phyloP scores from a whole-genome alignment of 2,888 invertebrate species.

The Neoascia interrupta region DNA sequence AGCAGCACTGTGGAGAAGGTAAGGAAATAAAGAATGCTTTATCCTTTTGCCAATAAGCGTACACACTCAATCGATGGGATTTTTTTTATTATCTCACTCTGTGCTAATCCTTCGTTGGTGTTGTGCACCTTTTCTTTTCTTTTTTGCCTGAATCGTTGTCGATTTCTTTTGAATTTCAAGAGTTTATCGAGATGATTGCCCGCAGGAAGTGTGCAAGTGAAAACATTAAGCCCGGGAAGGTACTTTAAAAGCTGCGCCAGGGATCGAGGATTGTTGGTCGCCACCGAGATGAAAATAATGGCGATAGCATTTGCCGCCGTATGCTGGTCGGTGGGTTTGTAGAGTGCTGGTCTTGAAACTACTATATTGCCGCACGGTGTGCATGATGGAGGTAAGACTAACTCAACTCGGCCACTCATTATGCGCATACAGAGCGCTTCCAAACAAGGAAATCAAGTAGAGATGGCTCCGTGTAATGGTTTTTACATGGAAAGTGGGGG shows the following conservation, averaged over 20 bases:
- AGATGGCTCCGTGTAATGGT: slow-evolving; percentile 28
- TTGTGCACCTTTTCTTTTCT: slow-evolving; percentile 7
- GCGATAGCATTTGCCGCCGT: slow-evolving; percentile 27
- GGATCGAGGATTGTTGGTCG: slow-evolving; percentile 10
- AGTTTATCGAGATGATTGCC: slow-evolving; percentile 58
- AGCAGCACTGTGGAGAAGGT: slow-evolving; percentile 23
- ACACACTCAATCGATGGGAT: slow-evolving; percentile 43
- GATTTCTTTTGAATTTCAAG: slow-evolving; percentile 53
- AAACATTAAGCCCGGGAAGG: slow-evolving; percentile 50
- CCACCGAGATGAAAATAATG: slow-evolving; percentile 48
- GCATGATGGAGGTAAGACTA: neutral
- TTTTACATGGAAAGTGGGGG: slow-evolving; percentile 36
- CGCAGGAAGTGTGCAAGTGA: slow-evolving; percentile 35
- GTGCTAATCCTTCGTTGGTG: slow-evolving; percentile 25
- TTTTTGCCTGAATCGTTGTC: slow-evolving; percentile 18
- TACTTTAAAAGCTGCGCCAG: slow-evolving; percentile 29
- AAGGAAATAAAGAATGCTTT: slow-evolving; percentile 49
- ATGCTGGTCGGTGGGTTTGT: slow-evolving; percentile 9
- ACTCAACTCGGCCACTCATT: slow-evolving; percentile 36
- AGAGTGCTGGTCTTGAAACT: slow-evolving; percentile 16
- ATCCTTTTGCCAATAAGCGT: slow-evolving; percentile 53
- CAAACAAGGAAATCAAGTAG: slow-evolving; percentile 44
- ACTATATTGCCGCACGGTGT: neutral
- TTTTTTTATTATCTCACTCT: slow-evolving; percentile 1
- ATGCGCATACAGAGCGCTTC: slow-evolving; percentile 61